Base-by-base conservation (phyloP, 2,113 vertebrate species). In the Oreochromis spilurus region DNA sequence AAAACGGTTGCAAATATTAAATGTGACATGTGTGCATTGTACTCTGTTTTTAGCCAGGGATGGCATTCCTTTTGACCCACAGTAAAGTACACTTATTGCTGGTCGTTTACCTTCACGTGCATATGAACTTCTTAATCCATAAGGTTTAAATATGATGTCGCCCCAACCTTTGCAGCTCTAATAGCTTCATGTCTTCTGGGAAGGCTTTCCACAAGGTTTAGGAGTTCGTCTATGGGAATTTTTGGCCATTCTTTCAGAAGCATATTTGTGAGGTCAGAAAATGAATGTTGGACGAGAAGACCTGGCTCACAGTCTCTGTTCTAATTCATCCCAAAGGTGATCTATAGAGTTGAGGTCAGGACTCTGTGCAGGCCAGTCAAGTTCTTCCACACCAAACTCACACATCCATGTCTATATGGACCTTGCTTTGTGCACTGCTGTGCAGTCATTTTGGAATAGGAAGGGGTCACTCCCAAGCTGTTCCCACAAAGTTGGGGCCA, bases 1-100 rank as follows among this genome's bases (percentile, higher is more conserved):
- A 96, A 96, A 93, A 91, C 88, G 83, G 92, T 93, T 95, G 88
- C 94, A 93, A 94, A 94, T 95, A 95, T 93, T 91, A 90, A 88
- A 85, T 3, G 12, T 79, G 60, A 87, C 38, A 52, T 7, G 12
- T 82, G 57, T 92, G 55, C 84, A 19, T 79, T 89, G 38, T 52
- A 16, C 24, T 72, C 67, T 84, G 6, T 78, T 86, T 13, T 40
- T 52, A 3, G 29, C 17, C 50, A 79, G 31, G 14, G 4, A 38
- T 54, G 31, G 12, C 38, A 16, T 72, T 72, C 8, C 38, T 26
- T 45, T 45, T 45, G 38, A 26, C 40, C 13, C 67, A 72, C 38
- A 26, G 17, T 65, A 36, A 65, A n/a, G 13, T 72, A 26, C 60
- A 38, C 60, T 38, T 38, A 38, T 38, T 65, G 60, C 0, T 0